Evolutionary conservation across 2,113 vertebrate genomes (phyloP).

Genomic region (Podiceps cristatus): DNA sequence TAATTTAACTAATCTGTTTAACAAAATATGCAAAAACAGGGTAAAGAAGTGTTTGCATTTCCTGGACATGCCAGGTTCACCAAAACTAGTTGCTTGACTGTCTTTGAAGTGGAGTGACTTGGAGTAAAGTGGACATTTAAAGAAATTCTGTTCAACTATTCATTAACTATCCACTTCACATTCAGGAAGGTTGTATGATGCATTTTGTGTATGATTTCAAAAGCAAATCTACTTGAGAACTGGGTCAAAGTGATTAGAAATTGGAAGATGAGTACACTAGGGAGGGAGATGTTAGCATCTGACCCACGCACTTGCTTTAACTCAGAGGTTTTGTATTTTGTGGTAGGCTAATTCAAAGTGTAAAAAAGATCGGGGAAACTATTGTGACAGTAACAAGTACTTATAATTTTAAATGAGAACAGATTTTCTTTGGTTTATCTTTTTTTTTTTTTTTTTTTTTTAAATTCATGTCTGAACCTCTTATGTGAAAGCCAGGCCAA

Average conservation of each 20-base stretch:
- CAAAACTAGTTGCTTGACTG: not conserved
- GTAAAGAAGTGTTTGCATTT: not conserved
- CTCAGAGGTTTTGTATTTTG: not conserved
- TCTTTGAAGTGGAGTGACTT: not conserved
- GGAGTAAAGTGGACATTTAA: not conserved
- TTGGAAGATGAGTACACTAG: not conserved
- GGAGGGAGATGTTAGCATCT: not conserved
- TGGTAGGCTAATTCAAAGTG: not conserved
- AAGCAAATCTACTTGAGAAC: not conserved
- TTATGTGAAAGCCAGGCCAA: rapidly evolving
- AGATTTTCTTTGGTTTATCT: not conserved
- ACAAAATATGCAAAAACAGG: not conserved
- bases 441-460: not conserved
- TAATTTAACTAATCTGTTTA: not conserved
- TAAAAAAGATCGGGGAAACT: not conserved
- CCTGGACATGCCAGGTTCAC: not conserved
- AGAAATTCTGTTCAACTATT: not conserved
- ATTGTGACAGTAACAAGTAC: not conserved
- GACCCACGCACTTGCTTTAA: not conserved
- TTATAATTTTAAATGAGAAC: not conserved
- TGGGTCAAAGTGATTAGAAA: not conserved
- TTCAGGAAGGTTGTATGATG: not conserved
- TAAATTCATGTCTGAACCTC: not conserved
- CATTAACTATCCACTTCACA: not conserved
- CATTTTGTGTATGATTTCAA: not conserved